Evolutionary conservation across 2,888 invertebrate species (phyloP), one percentile per base, ranked within the genome.

Genomic region (Vesta saturnalis): DNA sequence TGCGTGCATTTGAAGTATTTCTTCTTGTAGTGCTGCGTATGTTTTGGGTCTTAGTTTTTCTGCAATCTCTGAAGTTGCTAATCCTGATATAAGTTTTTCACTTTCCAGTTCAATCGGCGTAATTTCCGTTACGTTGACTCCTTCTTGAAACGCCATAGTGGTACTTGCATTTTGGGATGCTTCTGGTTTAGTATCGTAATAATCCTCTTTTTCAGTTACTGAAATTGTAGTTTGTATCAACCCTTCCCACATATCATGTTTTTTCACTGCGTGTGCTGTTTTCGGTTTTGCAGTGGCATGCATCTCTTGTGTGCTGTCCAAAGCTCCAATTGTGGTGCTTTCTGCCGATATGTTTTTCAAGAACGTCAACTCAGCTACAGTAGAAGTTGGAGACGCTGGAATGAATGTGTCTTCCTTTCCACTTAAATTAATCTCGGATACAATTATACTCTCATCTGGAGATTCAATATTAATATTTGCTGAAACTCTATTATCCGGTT

Each of bases 11-110:
- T 82, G 69, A 30, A 81, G 72, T 30, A 79, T 77, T 79, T 85
- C 84, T 73, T 83, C 82, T 66, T 77, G 85, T 5, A 84, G 65
- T 8, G 86, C 85, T 35, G 85, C 85, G 64, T 83, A 83, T 63
- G 82, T 83, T 70, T 83, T 82, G 54, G 83, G 77, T 3, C 87
- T 76, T 72, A 85, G 85, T 55, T 83, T 77, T 73, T 83, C 78
- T 1, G 87, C 86, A 14, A 78, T 83, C 1, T 80, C 83, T 79
- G 86, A 83, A 71, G 81, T 85, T 2, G 86, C 85, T 47, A 78
- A 72, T n/a, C 81, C 83, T 72, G 81, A 82, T 10, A 82, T 77
- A 1, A 86, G 77, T 77, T 86, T 83, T 60, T 81, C 76, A 57
- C 82, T 81, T 70, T 83, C 79, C 70, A 79, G 78, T 69, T 83